Percentiles rank a stretch among this genome's conserved stretches.
Evolutionary conservation across 2,888 invertebrate genomes (phyloP).

Genomic region (Spilosoma lubricipeda): DNA sequence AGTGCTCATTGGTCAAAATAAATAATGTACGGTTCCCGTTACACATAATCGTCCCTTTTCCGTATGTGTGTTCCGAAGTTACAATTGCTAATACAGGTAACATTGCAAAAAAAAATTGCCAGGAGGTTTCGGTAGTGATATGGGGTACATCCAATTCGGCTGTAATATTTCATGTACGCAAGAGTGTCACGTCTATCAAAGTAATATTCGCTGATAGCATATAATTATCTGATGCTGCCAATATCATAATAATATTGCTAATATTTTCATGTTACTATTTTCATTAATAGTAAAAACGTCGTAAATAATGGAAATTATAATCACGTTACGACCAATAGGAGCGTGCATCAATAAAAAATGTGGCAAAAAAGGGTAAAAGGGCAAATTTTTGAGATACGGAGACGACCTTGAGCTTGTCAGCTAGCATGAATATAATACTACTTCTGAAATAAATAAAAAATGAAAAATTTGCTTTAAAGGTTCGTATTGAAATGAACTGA

Average conservation of each 20-base stretch:
- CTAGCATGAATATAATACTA: not conserved
- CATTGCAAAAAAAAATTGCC: not conserved
- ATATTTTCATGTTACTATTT: not conserved
- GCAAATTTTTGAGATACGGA: too few species aligned
- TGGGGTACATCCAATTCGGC: not conserved
- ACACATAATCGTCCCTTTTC: not conserved
- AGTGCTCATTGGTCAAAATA: not conserved
- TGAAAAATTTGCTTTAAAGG: not conserved
- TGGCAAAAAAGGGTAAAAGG: not conserved
- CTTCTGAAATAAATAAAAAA: not conserved
- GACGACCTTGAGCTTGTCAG: too few species aligned
- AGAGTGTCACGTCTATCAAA: not conserved
- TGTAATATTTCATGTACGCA: not conserved
- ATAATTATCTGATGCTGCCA: not conserved
- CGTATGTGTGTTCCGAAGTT: not conserved
- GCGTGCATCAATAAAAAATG: too few species aligned
- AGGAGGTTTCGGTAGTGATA: not conserved
- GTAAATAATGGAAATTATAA: not conserved
- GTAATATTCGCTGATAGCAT: not conserved
- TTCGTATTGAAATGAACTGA: slow-evolving; percentile 3
- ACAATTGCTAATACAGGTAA: not conserved
- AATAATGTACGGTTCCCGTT: not conserved
- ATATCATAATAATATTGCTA: not conserved
- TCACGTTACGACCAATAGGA: too few species aligned
- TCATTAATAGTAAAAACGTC: not conserved